phyloP scores from a whole-genome alignment of 2,888 invertebrate genomes.

The Diabrotica balteata region DNA sequence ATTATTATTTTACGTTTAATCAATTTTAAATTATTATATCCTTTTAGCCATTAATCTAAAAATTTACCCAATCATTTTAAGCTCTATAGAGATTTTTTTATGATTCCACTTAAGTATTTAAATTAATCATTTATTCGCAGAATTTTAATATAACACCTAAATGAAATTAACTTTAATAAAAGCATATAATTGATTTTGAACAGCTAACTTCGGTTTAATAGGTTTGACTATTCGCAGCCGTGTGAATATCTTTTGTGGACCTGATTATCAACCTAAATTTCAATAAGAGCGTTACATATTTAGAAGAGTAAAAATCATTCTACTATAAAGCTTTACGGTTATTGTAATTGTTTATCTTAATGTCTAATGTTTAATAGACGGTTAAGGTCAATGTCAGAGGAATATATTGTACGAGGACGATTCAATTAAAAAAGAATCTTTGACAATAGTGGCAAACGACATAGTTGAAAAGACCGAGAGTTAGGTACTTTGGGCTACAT shows the following conservation, averaged over 20 bases:
- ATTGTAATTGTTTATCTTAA: slow-evolving; percentile 5
- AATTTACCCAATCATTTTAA: too few species aligned
- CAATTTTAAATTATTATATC: too few species aligned
- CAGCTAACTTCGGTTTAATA: background rate
- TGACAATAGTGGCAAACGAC: too few species aligned
- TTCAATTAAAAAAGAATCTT: too few species aligned
- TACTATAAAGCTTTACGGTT: background rate
- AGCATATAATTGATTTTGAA: background rate
- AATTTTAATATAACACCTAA: too few species aligned
- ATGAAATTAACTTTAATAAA: too few species aligned
- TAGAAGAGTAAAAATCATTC: background rate
- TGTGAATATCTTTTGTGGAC: slow-evolving; percentile 7
- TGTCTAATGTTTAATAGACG: background rate
- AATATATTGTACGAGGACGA: too few species aligned
- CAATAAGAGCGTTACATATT: slow-evolving; percentile 11
- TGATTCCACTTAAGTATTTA: background rate
- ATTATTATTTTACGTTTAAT: too few species aligned
- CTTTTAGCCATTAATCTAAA: too few species aligned
- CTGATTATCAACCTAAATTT: slow-evolving; percentile 16
- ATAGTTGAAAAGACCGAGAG: too few species aligned
- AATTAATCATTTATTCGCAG: too few species aligned
- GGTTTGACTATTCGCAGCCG: slow-evolving; percentile 2
- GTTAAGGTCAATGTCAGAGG: background rate
- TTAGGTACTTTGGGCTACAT: too few species aligned
- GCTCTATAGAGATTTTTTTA: slow-evolving; percentile 25